Evolutionary conservation across 2,888 invertebrate species (phyloP).

Genomic region (Steromphala cineraria): DNA sequence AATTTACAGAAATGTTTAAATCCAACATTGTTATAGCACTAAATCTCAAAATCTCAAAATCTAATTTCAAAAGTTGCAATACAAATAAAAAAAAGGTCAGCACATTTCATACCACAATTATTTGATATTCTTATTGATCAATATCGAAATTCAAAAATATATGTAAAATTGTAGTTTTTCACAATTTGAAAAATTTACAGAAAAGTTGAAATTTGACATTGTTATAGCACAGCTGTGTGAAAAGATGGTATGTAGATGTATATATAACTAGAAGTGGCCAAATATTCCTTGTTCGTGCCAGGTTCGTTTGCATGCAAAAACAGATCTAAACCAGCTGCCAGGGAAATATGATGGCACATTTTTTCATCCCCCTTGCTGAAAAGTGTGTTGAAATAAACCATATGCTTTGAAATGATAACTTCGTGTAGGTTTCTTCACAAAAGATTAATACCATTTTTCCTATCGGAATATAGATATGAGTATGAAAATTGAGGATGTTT

Average conservation of each 20-base stretch:
- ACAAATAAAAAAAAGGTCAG: too few relatives aligned
- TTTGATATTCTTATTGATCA: too few relatives aligned
- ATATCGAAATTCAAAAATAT: too few relatives aligned
- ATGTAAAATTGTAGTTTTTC: too few relatives aligned
- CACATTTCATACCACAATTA: too few relatives aligned
- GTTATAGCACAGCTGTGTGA: neutral
- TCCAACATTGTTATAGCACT: neutral
- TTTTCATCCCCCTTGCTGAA: neutral
- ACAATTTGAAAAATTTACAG: too few relatives aligned
- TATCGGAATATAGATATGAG: too few relatives aligned
- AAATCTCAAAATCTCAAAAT: too few relatives aligned
- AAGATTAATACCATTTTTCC: neutral
- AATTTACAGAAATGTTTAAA: neutral
- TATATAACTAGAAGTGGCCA: neutral
- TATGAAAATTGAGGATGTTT: too few relatives aligned
- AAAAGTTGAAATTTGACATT: neutral
- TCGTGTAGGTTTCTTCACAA: neutral
- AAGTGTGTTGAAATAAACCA: neutral
- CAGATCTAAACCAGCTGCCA: constrained; percentile 3
- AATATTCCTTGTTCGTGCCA: constrained; percentile 10
- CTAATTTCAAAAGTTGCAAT: too few relatives aligned
- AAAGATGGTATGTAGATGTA: neutral
- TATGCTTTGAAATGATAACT: neutral
- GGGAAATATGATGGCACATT: constrained; percentile 10
- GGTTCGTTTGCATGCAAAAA: neutral